Evolutionary conservation across 2,888 invertebrate genomes (phyloP).

Genomic region (Helleia helle): DNA sequence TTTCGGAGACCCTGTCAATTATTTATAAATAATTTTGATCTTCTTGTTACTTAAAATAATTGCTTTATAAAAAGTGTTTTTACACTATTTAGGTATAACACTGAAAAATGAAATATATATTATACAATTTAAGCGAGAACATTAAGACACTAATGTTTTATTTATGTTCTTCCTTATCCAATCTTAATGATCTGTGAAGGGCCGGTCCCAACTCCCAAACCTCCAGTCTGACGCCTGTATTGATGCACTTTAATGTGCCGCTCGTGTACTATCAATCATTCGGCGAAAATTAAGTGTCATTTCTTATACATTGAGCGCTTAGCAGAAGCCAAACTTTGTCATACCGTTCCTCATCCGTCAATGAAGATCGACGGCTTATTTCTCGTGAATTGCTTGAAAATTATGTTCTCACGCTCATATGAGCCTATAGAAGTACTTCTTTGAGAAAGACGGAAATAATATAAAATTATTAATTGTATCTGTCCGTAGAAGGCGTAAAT

Average conservation of each 20-base stretch:
- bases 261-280: conserved; percentile 21
- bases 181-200: conserved; percentile 37
- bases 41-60: no score
- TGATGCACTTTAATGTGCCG: conserved; percentile 38
- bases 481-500: conserved; percentile 17
- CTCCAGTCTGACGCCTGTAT: conserved; percentile 14
- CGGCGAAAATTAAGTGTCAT: conserved; percentile 11
- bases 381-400: conserved; percentile 6
- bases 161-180: conserved; percentile 8
- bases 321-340: conserved; percentile 8
- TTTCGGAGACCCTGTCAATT: no score
- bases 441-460: conserved; percentile 20
- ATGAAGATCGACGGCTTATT: conserved; percentile 13
- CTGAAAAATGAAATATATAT: no score
- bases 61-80: no score
- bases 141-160: no score
- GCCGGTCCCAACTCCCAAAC: conserved; percentile 17
- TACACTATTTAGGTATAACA: no score
- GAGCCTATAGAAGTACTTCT: conserved; percentile 10
- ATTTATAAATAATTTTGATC: no score
- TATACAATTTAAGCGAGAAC: no score
- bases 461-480: conserved; percentile 20
- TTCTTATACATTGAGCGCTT: conserved; percentile 15
- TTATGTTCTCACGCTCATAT: conserved; percentile 14
- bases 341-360: conserved; percentile 11